Base-by-base conservation (phyloP, 2,113 vertebrate genomes). In the Chroicocephalus ridibundus region DNA sequence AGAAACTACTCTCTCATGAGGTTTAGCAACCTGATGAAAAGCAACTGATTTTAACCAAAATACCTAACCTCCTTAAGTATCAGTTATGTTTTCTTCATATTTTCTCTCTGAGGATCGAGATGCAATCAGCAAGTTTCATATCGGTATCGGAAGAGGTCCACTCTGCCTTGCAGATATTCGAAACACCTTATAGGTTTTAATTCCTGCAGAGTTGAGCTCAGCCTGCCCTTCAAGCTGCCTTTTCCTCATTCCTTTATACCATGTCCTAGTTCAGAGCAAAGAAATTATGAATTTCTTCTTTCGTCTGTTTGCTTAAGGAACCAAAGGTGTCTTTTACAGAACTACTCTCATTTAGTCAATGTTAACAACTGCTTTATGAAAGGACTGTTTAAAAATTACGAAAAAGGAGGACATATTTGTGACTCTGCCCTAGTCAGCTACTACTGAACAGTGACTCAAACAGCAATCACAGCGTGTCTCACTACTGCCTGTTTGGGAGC, bases 1-100 rank as follows among this genome's bases (percentile, higher is more conserved):
- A 90, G 49, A 92, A 96, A 91, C 26, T 82, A n/a, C 52, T 27
- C 74, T 78, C 77, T 93, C 86, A 7, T 8, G 61, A 95, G 61
- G n/a, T 79, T 94, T 82, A 82, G 69, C 36, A 93, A 89, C 38
- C 81, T 93, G 86, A 89, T 94, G 62, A 89, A 93, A 90, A 96
- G 57, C 44, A 87, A 85, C 32, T 17, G 42, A 91, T 81, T 77
- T 88, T 44, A 94, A 91, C 42, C 32, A 75, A 79, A 90, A 86
- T 55, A 46, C 40, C 64, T 34, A 42, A 78, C n/a, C 9, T 57
- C 60, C 32, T 40, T 36, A 47, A 27, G 36, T 29, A 69, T 40
- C 11, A 75, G 38, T 86, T 83, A 47, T 57, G 76, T 90, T 47
- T 72, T n/a, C 76, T 66, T 80, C 31, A 2, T 34, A 44, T 69